Evolutionary conservation across 2,797 vertebrate species (phyloP).

Genomic region (Neosalanx taihuensis): DNA sequence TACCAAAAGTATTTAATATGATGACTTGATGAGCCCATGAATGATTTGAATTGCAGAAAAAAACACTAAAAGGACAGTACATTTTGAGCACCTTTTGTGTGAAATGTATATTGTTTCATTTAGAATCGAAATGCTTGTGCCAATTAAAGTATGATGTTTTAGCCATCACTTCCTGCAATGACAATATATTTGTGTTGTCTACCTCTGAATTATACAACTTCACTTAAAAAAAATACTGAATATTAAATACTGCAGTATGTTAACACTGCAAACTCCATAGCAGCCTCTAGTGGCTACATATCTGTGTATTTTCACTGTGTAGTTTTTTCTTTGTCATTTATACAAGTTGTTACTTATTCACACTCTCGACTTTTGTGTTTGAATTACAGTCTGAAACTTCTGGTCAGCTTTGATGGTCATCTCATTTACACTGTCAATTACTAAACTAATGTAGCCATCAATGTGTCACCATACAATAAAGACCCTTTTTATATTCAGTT

Average conservation of each 20-base stretch:
- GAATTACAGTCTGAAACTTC: background rate
- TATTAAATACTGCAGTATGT: constrained; percentile 13
- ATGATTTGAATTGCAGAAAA: constrained; percentile 16
- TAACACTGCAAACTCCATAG: constrained; percentile 38
- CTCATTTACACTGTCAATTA: constrained; percentile 6
- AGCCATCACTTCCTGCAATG: constrained; percentile 45
- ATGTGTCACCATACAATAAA: constrained; percentile 4
- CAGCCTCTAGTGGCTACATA: constrained; percentile 47
- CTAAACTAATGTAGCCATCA: background rate
- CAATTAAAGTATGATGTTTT: constrained; percentile 53
- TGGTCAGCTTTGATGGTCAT: background rate
- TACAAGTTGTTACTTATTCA: background rate
- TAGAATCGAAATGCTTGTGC: constrained; percentile 56
- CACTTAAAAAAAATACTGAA: constrained; percentile 52
- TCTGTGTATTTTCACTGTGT: constrained; percentile 31
- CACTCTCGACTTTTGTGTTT: constrained; percentile 3
- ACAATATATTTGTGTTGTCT: constrained; percentile 62
- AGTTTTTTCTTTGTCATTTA: constrained; percentile 27
- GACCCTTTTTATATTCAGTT: background rate
- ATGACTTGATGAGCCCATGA: constrained; percentile 42
- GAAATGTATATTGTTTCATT: constrained; percentile 53
- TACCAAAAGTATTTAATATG: constrained; percentile 60
- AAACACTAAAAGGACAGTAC: constrained; percentile 46
- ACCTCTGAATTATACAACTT: constrained; percentile 63
- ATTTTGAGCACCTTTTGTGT: constrained; percentile 44